A percentile compares a stretch with the other conserved stretches of the same genome.
Evolutionary conservation across 1,140 invertebrate genomes (phyloP).

Genomic region (Microvelia longipes): DNA sequence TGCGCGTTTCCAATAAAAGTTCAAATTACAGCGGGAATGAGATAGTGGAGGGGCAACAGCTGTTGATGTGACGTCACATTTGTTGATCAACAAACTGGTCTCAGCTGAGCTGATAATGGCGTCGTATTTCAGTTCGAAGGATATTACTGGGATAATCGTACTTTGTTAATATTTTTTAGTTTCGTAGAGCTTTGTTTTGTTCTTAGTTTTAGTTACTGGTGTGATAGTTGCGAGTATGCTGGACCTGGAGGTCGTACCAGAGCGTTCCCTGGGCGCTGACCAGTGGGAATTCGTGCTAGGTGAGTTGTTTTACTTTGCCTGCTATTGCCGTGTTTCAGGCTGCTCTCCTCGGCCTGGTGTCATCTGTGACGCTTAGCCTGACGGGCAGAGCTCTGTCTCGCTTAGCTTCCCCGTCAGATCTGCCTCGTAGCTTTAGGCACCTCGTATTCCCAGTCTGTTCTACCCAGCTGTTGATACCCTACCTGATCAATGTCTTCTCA

Average conservation of each 20-base stretch:
- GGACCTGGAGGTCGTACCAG: conserved; percentile 87
- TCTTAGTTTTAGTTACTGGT: background rate
- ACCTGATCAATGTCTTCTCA: too few species aligned
- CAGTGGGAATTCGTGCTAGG: conserved; percentile 95
- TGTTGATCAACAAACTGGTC: conserved; percentile 3
- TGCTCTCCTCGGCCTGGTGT: too few species aligned
- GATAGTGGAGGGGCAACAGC: background rate
- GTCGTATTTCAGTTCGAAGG: background rate
- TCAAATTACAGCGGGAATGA: too few species aligned
- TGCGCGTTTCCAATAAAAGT: too few species aligned
- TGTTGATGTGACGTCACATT: background rate
- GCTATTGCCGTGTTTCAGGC: too few species aligned
- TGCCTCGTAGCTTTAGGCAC: too few species aligned
- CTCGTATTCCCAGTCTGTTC: too few species aligned
- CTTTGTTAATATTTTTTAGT: background rate
- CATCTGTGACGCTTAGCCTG: too few species aligned
- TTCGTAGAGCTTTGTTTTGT: background rate
- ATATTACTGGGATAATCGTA: background rate
- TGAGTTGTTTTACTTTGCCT: conserved; percentile 37
- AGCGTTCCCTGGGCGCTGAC: conserved; percentile 86
- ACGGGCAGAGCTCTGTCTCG: too few species aligned
- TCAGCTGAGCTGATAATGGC: background rate
- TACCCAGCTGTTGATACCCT: too few species aligned
- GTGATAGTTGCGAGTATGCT: conserved; percentile 47
- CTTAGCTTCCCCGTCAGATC: too few species aligned